These are phyloP conservation scores for Rhingia campestris DNA, from an alignment of 2,888 invertebrate species.

Conservation along the genomic window DNA sequence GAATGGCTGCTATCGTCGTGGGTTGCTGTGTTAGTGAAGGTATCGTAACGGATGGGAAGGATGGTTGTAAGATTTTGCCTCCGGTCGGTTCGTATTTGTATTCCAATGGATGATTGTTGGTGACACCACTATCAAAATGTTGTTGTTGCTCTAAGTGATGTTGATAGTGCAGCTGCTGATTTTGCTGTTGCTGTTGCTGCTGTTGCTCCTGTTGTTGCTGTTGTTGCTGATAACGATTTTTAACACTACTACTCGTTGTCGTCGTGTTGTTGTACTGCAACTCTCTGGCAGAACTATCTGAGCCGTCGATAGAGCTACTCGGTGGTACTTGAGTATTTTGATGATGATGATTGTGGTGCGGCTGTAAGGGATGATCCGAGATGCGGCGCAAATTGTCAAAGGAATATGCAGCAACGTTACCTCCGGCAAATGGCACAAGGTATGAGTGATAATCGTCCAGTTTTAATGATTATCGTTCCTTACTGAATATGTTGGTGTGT, in stretches of 20 bases:
- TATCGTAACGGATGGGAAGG: constrained; percentile 21
- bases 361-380: constrained; percentile 35
- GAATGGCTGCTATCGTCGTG: constrained; percentile 4
- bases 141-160: constrained; percentile 60
- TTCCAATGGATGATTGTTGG: constrained; percentile 55
- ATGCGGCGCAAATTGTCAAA: constrained; percentile 62
- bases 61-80: constrained; percentile 43
- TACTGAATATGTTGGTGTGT: neutral
- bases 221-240: constrained; percentile 53
- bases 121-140: constrained; percentile 60
- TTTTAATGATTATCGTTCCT: constrained; percentile 55
- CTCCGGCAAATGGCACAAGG: constrained; percentile 68
- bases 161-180: constrained; percentile 71
- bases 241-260: constrained; percentile 17
- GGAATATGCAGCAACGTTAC: constrained; percentile 70
- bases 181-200: constrained; percentile 42
- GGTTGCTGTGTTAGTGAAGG: constrained; percentile 36
- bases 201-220: constrained; percentile 48
- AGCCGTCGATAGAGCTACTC: constrained; percentile 30
- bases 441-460: constrained; percentile 71
- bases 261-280: constrained; percentile 50
- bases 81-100: constrained; percentile 61
- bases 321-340: constrained; percentile 48
- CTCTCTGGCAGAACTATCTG: constrained; percentile 28
- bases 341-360: constrained; percentile 23